Evolutionary conservation across 1,140 invertebrate genomes (phyloP).

Genomic region (Propsilocerus akamusi): DNA sequence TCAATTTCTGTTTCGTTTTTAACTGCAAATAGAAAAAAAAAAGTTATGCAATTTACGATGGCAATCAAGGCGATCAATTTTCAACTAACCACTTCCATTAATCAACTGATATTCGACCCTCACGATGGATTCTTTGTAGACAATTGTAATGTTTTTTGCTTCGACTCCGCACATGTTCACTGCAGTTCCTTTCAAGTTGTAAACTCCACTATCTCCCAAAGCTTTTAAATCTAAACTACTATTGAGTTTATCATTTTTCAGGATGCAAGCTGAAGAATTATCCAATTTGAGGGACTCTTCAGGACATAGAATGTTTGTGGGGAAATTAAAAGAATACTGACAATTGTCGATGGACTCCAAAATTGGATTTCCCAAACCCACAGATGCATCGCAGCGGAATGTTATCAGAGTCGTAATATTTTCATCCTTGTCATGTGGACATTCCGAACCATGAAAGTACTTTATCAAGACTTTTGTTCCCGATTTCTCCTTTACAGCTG

Average conservation of each 20-base stretch:
- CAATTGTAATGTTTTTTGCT: not conserved
- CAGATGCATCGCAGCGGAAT: constrained; percentile 25
- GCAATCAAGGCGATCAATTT: not conserved
- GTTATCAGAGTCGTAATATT: constrained; percentile 24
- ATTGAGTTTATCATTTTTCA: not conserved
- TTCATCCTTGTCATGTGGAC: constrained; percentile 20
- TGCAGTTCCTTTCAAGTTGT: not conserved
- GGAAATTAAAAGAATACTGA: constrained; percentile 27
- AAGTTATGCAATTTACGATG: too few relatives aligned
- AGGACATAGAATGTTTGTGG: constrained; percentile 27
- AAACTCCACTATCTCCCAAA: not conserved
- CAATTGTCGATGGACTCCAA: constrained; percentile 22
- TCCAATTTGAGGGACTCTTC: not conserved
- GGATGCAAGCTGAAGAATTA: not conserved
- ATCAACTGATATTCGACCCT: not conserved
- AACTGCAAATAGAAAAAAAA: not conserved
- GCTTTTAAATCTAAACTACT: not conserved
- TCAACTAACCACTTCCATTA: not conserved
- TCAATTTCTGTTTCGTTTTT: not conserved
- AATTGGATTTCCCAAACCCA: constrained; percentile 23
- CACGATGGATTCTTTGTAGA: not conserved
- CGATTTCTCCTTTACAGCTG: constrained; percentile 15
- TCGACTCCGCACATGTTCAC: not conserved
- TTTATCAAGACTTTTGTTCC: constrained; percentile 19
- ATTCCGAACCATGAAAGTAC: constrained; percentile 24